Conservation (phyloP, 2,888 invertebrate genomes). For the Drosophila putrida region DNA sequence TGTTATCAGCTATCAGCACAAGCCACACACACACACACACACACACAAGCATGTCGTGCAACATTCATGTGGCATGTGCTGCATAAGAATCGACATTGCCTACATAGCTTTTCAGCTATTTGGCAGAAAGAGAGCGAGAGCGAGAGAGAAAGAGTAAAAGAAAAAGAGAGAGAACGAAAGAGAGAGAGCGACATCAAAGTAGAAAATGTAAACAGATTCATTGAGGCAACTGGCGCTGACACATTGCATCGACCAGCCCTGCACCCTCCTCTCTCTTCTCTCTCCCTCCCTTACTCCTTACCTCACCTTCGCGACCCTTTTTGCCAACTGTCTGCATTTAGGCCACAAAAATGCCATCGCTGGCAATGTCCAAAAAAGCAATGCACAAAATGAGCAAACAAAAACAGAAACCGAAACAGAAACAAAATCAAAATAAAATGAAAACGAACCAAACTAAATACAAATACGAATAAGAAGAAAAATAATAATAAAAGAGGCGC, state of each 20-base stretch:
- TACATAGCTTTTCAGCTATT: conserved; percentile 1
- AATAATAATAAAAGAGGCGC: conserved; percentile 21
- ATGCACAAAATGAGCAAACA: conserved; percentile 52
- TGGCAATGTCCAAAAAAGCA: conserved; percentile 72
- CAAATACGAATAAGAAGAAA: conserved; percentile 7
- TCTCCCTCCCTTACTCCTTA: not conserved
- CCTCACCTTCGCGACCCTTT: not conserved
- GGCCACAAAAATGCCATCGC: conserved; percentile 80
- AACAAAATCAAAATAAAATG: conserved; percentile 35
- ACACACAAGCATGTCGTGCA: conserved; percentile 39
- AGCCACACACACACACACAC: conserved; percentile 38
- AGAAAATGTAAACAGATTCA: conserved; percentile 76
- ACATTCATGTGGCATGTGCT: conserved; percentile 52
- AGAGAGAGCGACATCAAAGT: conserved; percentile 53
- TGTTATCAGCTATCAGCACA: conserved; percentile 71
- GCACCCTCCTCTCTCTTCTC: not conserved
- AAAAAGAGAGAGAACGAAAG: conserved; percentile 4
- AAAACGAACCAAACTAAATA: conserved; percentile 17
- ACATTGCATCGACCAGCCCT: conserved; percentile 55
- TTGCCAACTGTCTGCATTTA: conserved; percentile 57
- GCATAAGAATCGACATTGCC: conserved; percentile 31
- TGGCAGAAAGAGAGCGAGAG: not conserved
- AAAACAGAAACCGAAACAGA: conserved; percentile 34
- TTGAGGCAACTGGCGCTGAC: conserved; percentile 75
- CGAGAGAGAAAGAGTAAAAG: not conserved